Evolutionary conservation across 1,140 invertebrate genomes (phyloP).

Genomic region (Neodiprion virginianus): DNA sequence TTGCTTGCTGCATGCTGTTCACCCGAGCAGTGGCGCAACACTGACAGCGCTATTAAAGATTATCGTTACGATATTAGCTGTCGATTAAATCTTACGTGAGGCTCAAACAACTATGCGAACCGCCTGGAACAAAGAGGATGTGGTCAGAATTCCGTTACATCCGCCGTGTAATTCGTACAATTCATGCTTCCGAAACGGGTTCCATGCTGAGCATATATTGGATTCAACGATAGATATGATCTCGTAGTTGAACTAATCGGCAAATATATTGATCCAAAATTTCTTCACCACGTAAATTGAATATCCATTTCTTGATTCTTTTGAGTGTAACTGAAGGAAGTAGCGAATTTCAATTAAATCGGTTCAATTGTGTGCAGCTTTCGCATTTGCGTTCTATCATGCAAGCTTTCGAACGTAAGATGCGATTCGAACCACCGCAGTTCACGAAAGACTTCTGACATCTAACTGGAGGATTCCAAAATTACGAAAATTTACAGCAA

Average conservation of each 20-base stretch:
- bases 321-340: no score
- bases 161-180: neutral
- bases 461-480: no score
- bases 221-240: no score
- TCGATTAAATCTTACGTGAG: neutral
- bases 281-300: no score
- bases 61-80: neutral
- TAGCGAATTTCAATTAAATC: neutral
- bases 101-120: neutral
- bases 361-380: neutral
- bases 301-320: no score
- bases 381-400: no score
- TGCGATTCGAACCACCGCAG: no score
- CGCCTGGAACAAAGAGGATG: neutral
- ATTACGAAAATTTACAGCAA: no score
- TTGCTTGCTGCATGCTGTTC: neutral
- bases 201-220: neutral
- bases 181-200: neutral
- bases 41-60: slow-evolving; percentile 5
- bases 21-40: neutral
- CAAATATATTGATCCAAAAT: no score
- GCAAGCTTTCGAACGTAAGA: no score
- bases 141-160: slow-evolving; percentile 1
- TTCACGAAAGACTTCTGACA: no score
- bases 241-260: no score